Evolutionary conservation across 1,140 invertebrate genomes (phyloP).

Genomic region (Calephelis nemesis): DNA sequence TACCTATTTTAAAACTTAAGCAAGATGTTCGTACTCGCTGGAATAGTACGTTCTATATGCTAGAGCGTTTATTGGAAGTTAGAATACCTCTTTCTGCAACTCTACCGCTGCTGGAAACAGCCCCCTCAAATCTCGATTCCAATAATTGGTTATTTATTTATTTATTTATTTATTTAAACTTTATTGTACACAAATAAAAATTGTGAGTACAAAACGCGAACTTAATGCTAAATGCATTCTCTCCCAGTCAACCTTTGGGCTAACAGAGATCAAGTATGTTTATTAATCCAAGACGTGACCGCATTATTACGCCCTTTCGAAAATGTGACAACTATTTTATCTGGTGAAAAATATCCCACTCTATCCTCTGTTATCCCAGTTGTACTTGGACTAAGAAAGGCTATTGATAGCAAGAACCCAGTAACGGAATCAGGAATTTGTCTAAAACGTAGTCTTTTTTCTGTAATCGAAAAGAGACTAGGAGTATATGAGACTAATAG

Average conservation of each 20-base stretch:
- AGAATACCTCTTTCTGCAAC: slow-evolving; percentile 31
- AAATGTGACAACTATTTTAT: slow-evolving; percentile 25
- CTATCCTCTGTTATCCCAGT: slow-evolving; percentile 24
- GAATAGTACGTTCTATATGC: slow-evolving; percentile 42
- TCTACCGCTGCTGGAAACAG: slow-evolving; percentile 22
- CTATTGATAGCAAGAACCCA: slow-evolving; percentile 23
- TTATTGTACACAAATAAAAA: too few species aligned
- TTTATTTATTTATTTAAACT: too few species aligned
- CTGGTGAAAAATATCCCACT: not conserved
- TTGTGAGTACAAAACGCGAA: too few species aligned
- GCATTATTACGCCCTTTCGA: slow-evolving; percentile 27
- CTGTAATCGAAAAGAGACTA: slow-evolving; percentile 30
- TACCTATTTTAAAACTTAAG: slow-evolving; percentile 35
- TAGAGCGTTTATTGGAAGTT: slow-evolving; percentile 34
- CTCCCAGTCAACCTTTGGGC: too few species aligned
- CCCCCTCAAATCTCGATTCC: slow-evolving; percentile 29
- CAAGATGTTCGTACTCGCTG: slow-evolving; percentile 40
- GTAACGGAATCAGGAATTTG: slow-evolving; percentile 24
- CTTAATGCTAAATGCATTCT: too few species aligned
- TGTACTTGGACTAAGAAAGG: slow-evolving; percentile 27
- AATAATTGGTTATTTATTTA: slow-evolving; percentile 32
- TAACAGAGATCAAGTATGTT: too few species aligned
- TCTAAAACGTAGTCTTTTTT: slow-evolving; percentile 21
- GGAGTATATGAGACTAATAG: slow-evolving; percentile 27
- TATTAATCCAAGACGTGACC: slow-evolving; percentile 23